Evolutionary conservation across 1,140 invertebrate genomes (phyloP), one percentile per base, ranked within the genome.

Genomic region (Halesus radiatus): DNA sequence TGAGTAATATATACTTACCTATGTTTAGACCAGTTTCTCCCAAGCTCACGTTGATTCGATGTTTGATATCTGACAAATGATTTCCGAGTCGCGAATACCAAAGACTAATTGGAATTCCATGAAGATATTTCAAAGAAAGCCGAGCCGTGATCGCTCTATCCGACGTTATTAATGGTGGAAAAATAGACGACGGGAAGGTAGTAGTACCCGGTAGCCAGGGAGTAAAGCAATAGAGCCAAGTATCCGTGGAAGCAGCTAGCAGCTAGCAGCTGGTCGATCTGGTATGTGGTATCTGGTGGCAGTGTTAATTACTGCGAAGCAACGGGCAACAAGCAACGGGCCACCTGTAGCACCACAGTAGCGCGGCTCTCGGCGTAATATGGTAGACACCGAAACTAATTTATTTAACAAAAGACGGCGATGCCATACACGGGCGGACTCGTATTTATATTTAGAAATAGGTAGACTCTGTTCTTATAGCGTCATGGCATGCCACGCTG

Each of bases 361-460:
- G 80, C 78, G 26, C 45, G 64, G 62, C 82, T 83, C 66, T 85
- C 86, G 85, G 89, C 89, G 89, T 90, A 90, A 90, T 89, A 88
- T 90, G 88, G 89, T 90, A 89, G 89, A 89, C 88, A 90, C 89
- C 89, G 88, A 89, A 89, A 88, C 89, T 89, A 90, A 90, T 90
- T 89, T 90, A 89, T 89, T 89, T 89, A 89, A 90, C 89, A 90
- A 90, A 88, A 89, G 88, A 85, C 87, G 86, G 87, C 85, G 84
- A 82, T 84, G 84, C 85, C 82, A 82, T 85, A 82, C 66, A 76
- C 72, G 56, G 50, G 78, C 79, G 60, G 54, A 68, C 78, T 80
- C 58, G 78, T 83, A 78, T 83, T 64, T 83, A 78, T 82, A 73
- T 80, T 80, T 82, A 77, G 81, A 82, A 76, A 80, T 83, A 76